A percentile compares a stretch with the other conserved stretches of the same genome.
These are phyloP conservation scores for Sterna hirundo DNA, from an alignment of 2,113 vertebrate genomes.

Conservation along the genomic window DNA sequence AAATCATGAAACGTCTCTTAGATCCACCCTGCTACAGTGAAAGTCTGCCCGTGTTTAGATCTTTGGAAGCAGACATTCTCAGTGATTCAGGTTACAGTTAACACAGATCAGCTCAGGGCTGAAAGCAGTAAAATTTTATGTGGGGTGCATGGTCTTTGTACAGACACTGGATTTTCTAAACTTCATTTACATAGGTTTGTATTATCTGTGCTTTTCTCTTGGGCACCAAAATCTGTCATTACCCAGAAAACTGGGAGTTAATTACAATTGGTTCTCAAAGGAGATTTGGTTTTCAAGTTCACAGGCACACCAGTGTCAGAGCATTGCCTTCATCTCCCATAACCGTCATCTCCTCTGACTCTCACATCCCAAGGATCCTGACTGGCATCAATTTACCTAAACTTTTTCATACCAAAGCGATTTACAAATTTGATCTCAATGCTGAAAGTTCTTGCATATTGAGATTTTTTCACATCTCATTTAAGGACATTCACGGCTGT, in stretches of 20 bases:
- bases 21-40: neutral
- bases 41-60: neutral
- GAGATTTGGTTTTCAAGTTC: neutral
- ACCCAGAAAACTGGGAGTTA: neutral
- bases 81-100: neutral
- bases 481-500: neutral
- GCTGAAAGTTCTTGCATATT: neutral
- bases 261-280: slow-evolving; percentile 12
- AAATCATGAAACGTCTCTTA: neutral
- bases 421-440: neutral
- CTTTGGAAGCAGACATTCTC: neutral
- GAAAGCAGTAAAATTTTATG: neutral
- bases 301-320: neutral
- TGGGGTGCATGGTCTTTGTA: neutral
- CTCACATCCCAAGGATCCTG: neutral
- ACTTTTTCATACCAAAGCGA: neutral
- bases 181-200: neutral
- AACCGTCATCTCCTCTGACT: neutral
- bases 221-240: neutral
- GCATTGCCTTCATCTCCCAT: neutral
- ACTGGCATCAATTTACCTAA: neutral
- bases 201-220: slow-evolving; percentile 2
- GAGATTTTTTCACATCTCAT: neutral
- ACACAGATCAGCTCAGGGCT: neutral
- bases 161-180: neutral